Conservation (phyloP, 2,888 invertebrate genomes). For the Urechis unicinctus region DNA sequence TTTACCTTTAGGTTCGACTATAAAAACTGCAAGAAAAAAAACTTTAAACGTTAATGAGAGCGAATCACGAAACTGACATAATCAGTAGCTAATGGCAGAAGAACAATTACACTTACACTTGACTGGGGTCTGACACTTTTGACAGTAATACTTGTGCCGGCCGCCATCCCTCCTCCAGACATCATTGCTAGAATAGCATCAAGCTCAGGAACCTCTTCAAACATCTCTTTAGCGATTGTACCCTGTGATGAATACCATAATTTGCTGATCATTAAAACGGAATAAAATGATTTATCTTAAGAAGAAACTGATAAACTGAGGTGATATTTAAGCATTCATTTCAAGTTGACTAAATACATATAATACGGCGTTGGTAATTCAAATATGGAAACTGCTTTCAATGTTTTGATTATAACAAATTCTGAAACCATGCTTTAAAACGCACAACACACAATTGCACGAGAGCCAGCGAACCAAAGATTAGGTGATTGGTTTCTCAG, state of each 20-base stretch:
- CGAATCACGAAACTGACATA: too few relatives aligned
- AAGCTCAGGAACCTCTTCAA: constrained; percentile 50
- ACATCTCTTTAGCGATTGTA: constrained; percentile 49
- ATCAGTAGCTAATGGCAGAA: too few relatives aligned
- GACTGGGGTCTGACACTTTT: constrained; percentile 45
- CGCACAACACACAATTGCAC: too few relatives aligned
- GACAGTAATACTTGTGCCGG: constrained; percentile 50
- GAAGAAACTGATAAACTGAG: background rate
- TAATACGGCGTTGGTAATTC: too few relatives aligned
- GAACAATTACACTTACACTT: too few relatives aligned
- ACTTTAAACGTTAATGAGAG: background rate
- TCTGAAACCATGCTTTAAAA: too few relatives aligned
- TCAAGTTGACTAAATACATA: background rate
- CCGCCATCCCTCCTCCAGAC: constrained; percentile 51
- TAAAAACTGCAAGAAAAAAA: constrained; percentile 34
- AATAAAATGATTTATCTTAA: background rate
- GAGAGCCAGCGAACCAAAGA: too few relatives aligned
- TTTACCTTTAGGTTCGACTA: constrained; percentile 51
- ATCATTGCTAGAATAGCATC: constrained; percentile 52
- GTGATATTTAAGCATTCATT: too few relatives aligned
- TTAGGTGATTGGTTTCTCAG: too few relatives aligned
- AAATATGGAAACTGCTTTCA: too few relatives aligned
- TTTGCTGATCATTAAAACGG: background rate
- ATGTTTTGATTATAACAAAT: too few relatives aligned
- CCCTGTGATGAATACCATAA: too few relatives aligned